These are phyloP conservation scores for Habropoda laboriosa DNA, from an alignment of 1,140 invertebrate genomes.

Conservation along the genomic window DNA sequence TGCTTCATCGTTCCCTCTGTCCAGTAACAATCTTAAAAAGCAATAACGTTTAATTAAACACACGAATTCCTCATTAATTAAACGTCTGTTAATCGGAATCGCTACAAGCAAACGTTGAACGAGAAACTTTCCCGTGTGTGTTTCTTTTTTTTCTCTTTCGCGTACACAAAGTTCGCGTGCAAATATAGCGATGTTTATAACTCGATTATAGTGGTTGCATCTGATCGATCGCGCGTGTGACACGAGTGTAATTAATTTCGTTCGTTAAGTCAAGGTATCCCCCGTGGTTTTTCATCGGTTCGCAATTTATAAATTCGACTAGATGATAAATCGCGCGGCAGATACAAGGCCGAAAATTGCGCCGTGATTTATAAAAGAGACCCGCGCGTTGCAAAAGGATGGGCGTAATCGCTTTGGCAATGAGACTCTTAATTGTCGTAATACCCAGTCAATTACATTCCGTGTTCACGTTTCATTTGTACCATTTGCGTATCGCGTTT, in stretches of 20 bases:
- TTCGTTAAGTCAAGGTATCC: background rate
- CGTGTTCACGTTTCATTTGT: background rate
- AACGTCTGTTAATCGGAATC: background rate
- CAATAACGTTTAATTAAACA: background rate
- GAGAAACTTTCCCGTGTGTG: too few relatives aligned
- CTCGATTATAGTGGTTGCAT: background rate
- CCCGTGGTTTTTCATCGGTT: background rate
- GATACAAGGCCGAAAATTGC: background rate
- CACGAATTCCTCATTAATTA: background rate
- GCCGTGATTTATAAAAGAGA: background rate
- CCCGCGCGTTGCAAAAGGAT: background rate
- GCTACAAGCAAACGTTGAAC: background rate
- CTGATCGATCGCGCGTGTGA: background rate
- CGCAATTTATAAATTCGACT: constrained; percentile 13
- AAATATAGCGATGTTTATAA: background rate
- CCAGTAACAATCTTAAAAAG: too few relatives aligned
- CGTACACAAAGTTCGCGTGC: background rate
- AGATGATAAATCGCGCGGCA: background rate
- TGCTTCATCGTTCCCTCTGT: too few relatives aligned
- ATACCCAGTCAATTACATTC: background rate
- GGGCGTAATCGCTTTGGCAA: background rate
- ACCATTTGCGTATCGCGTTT: background rate
- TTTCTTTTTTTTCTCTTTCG: background rate
- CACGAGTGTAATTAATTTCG: constrained; percentile 3
- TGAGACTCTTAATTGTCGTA: constrained; percentile 17